Evolutionary conservation across 2,888 invertebrate species (phyloP), one percentile per base, ranked within the genome.

Genomic region (Operophtera brumata): DNA sequence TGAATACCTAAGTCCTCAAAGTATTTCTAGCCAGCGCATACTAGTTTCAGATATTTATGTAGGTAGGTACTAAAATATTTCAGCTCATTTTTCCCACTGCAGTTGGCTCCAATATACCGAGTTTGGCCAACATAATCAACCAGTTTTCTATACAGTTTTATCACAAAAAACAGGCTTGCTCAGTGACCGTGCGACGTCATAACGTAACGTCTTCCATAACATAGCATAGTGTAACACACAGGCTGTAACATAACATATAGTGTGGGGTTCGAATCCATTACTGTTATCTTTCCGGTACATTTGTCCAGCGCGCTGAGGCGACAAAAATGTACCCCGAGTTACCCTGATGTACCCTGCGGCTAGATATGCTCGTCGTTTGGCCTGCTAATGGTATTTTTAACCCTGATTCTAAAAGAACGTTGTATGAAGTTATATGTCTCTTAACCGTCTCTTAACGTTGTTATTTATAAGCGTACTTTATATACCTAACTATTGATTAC

Each of bases 211-310:
- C 61, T 35, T 46, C 47, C 43, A 51, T 56, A 55, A 51, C 49
- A 55, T 47, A 52, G 46, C 46, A 30, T 47, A 47, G 50, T 47
- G 46, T 51, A 45, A 43, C 53, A 30, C 42, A 55, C 61, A 64
- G 55, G 58, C 53, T 53, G 59, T 47, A 62, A 64, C 62, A 64
- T 67, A 67, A 67, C 66, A 62, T 63, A 67, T 64, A 65, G 64
- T 65, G 62, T 51, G 61, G 58, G 65, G 59, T 63, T 58, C 61
- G 61, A 59, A 55, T 60, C 59, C 64, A 56, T 66, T 61, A 58
- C 59, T 58, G 65, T 77, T 80, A 80, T 80, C 80, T 80, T 80
- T 77, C 77, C 77, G 64, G 65, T 77, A 80, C 80, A 80, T 80
- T 80, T 77, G 75, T 66, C 64, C 67, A 66, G 64, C 57, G 62